Conservation (phyloP, 2,888 invertebrate species). For the Gerris lacustris region DNA sequence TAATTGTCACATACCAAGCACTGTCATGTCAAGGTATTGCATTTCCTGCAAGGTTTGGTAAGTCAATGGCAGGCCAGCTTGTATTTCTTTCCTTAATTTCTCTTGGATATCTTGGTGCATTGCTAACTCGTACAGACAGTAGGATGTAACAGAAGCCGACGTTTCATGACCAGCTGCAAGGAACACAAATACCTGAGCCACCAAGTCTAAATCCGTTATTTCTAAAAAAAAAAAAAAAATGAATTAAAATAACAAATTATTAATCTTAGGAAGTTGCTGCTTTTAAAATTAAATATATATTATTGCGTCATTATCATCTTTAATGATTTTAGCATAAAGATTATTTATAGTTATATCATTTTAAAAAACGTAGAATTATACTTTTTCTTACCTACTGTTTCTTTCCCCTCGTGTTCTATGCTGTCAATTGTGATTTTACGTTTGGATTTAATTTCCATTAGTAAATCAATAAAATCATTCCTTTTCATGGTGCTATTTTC, state of each 20-base stretch:
- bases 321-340: too few relatives aligned
- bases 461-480: conserved; percentile 46
- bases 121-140: conserved; percentile 45
- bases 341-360: too few relatives aligned
- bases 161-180: conserved; percentile 45
- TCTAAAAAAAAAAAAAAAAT: conserved; percentile 36
- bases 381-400: neutral
- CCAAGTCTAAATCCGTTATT: conserved; percentile 37
- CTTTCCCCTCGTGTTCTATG: neutral
- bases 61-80: conserved; percentile 35
- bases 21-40: conserved; percentile 43
- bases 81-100: conserved; percentile 41
- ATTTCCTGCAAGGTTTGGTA: conserved; percentile 42
- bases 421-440: neutral
- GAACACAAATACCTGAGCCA: conserved; percentile 40
- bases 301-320: too few relatives aligned
- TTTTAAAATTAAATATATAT: too few relatives aligned
- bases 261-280: too few relatives aligned
- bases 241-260: too few relatives aligned
- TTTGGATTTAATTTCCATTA: conserved; percentile 39
- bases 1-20: conserved; percentile 39
- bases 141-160: conserved; percentile 45
- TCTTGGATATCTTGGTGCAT: conserved; percentile 41
- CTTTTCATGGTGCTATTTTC: conserved; percentile 40
- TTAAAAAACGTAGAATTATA: too few relatives aligned